Conservation (phyloP, 2,797 vertebrate genomes). For the Eptatretus atami region DNA sequence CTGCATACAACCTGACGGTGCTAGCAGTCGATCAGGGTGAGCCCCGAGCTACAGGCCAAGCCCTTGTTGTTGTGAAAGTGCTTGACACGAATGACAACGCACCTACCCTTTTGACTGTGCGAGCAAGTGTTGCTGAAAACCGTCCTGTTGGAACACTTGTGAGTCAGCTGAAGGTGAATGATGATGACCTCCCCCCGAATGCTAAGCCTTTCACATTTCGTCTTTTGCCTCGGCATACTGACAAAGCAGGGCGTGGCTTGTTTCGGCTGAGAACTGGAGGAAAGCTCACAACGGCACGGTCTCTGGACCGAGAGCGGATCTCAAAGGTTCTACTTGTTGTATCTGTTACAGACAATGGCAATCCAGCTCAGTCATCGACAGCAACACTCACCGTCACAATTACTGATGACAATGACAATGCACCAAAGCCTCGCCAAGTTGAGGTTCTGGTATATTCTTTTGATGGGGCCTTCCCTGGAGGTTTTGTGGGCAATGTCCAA, state of each 20-base stretch:
- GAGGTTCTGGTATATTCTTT: constrained; percentile 78
- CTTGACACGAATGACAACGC: constrained; percentile 94
- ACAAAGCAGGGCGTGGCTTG: constrained; percentile 39
- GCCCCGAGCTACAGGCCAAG: constrained; percentile 50
- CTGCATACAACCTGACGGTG: constrained; percentile 55
- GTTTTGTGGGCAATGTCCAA: constrained; percentile 45
- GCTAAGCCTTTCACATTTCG: constrained; percentile 66
- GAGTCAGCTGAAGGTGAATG: constrained; percentile 33
- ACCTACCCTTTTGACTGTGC: constrained; percentile 29
- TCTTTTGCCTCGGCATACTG: constrained; percentile 26
- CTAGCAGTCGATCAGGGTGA: constrained; percentile 55
- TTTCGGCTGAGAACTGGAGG: constrained; percentile 51
- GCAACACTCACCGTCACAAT: constrained; percentile 55
- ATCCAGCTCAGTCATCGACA: constrained; percentile 88
- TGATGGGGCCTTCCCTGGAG: constrained; percentile 64
- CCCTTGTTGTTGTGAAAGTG: constrained; percentile 45
- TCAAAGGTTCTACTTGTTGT: constrained; percentile 56
- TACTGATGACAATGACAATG: constrained; percentile 79
- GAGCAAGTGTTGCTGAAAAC: constrained; percentile 65
- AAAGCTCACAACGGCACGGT: constrained; percentile 41
- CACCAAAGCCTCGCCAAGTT: constrained; percentile 46
- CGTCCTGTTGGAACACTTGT: constrained; percentile 41
- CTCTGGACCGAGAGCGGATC: constrained; percentile 78
- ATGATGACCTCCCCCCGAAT: constrained; percentile 68
- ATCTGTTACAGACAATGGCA: constrained; percentile 57